phyloP scores from a whole-genome alignment of 1,140 invertebrate species.

The Plodia interpunctella region DNA sequence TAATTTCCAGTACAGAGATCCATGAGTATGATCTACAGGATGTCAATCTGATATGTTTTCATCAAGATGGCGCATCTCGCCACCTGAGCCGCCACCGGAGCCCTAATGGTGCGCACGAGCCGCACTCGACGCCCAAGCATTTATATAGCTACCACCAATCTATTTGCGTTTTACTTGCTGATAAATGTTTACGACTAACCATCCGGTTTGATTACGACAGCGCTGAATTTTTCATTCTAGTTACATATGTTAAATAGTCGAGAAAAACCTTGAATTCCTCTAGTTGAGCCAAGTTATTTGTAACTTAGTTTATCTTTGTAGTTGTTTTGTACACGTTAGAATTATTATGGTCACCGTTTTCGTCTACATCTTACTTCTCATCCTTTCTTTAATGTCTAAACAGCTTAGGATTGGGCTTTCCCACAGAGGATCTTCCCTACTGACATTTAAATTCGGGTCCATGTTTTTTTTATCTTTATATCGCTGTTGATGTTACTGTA shows the following conservation, averaged over 20 bases:
- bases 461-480: too few relatives aligned
- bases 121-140: conserved; percentile 33
- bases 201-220: conserved; percentile 23
- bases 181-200: conserved; percentile 28
- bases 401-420: too few relatives aligned
- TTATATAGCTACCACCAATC: conserved; percentile 29
- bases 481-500: too few relatives aligned
- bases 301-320: background rate
- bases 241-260: conserved; percentile 23
- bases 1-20: background rate
- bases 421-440: too few relatives aligned
- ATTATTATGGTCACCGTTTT: too few relatives aligned
- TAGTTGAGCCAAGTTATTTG: too few relatives aligned
- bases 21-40: conserved; percentile 15
- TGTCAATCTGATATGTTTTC: conserved; percentile 16
- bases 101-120: conserved; percentile 39
- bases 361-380: too few relatives aligned
- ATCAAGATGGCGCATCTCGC: conserved; percentile 24
- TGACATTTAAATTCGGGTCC: too few relatives aligned
- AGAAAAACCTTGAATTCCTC: conserved; percentile 16
- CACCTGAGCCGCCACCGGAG: conserved; percentile 37
- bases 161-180: conserved; percentile 25
- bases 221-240: conserved; percentile 16
- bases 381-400: too few relatives aligned
- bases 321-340: background rate